A percentile compares a stretch with the other conserved stretches of the same genome.
These are phyloP conservation scores for Trogon melanurus DNA, from an alignment of 2,113 vertebrate genomes.

Conservation along the genomic window DNA sequence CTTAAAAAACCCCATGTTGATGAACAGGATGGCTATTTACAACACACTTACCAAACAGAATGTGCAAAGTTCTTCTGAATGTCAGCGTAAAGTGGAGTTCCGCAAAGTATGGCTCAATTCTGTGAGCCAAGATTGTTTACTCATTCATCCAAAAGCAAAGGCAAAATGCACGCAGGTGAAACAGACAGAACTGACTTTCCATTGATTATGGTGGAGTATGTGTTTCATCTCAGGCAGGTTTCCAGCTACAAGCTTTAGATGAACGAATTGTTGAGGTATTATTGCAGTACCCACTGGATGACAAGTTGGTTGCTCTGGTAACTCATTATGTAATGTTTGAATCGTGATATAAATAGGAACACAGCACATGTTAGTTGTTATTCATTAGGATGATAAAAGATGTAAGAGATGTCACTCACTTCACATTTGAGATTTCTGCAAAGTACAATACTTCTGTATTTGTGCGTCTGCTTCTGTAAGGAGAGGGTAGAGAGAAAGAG, in stretches of 20 bases:
- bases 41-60: not conserved
- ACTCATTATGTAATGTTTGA: not conserved
- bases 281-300: not conserved
- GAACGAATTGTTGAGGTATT: not conserved
- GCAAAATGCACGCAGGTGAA: not conserved
- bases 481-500: not conserved
- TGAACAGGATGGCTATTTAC: not conserved
- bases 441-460: not conserved
- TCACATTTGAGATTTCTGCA: not conserved
- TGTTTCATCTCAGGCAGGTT: not conserved
- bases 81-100: not conserved
- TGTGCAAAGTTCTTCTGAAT: not conserved
- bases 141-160: not conserved
- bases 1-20: not conserved
- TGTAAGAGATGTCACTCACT: not conserved
- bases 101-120: not conserved
- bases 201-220: not conserved
- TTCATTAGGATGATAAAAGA: not conserved
- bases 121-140: not conserved
- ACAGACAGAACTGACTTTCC: not conserved
- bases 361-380: not conserved
- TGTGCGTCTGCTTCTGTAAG: not conserved
- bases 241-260: not conserved
- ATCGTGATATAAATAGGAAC: conserved; percentile 4
- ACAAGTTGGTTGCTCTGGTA: not conserved